A percentile compares a stretch with the other conserved stretches of the same genome.
Evolutionary conservation across 2,888 invertebrate species (phyloP).

Genomic region (Aethes cnicana): DNA sequence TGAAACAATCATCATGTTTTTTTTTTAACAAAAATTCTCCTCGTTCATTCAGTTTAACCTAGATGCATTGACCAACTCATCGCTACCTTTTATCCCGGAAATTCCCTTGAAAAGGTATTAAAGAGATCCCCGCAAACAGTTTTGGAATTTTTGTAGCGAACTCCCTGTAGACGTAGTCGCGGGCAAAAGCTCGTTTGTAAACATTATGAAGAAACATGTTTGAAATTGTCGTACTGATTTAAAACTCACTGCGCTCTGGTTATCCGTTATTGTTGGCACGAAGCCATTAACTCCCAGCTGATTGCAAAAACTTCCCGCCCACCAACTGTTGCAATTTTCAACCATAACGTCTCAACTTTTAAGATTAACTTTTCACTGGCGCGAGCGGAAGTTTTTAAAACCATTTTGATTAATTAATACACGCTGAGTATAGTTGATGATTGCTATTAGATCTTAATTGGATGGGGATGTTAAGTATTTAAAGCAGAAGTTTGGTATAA

Average conservation of each 20-base stretch:
- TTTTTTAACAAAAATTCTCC: too few relatives aligned
- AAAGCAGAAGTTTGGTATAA: conserved; percentile 15
- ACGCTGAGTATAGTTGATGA: conserved; percentile 25
- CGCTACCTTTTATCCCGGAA: too few relatives aligned
- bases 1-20: too few relatives aligned
- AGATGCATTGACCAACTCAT: too few relatives aligned
- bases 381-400: conserved; percentile 35
- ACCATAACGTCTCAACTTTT: conserved; percentile 45
- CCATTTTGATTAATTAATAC: conserved; percentile 36
- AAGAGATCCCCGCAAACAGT: too few relatives aligned
- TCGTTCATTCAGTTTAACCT: too few relatives aligned
- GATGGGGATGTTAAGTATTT: conserved; percentile 21
- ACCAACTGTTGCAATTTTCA: conserved; percentile 49
- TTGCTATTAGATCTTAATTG: conserved; percentile 28
- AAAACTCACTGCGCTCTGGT: conserved; percentile 32
- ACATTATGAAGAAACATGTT: too few relatives aligned
- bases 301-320: conserved; percentile 63
- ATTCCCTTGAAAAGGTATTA: too few relatives aligned
- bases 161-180: too few relatives aligned
- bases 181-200: too few relatives aligned
- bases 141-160: too few relatives aligned
- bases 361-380: conserved; percentile 41
- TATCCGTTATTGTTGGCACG: conserved; percentile 60
- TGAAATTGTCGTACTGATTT: conserved; percentile 9
- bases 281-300: conserved; percentile 59